Base-by-base conservation (phyloP, 2,113 vertebrate genomes). In the Manacus vitellinus region DNA sequence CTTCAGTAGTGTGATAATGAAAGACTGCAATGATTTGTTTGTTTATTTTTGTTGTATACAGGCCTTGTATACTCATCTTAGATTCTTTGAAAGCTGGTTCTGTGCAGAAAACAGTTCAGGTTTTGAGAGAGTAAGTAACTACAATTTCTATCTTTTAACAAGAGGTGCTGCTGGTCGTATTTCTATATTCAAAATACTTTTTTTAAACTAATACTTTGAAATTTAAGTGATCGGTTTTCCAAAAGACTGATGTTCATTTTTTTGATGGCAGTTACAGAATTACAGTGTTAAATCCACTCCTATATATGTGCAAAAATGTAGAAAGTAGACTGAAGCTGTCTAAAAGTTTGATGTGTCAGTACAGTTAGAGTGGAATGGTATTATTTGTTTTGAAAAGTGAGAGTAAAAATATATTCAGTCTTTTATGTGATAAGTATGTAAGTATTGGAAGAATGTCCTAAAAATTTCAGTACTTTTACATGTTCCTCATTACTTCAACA, bases 11-110 rank as follows among this genome's bases (percentile, higher is more conserved):
- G 16, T 86, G 12, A 23, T 83, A 62, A 39, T 73, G 54, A 55
- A 89, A 58, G 49, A 41, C 44, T 75, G 41, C 58, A 59, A 5
- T 88, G 7, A 70, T 83, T 47, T 94, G 55, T 70, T 89, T 37
- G 20, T 92, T 49, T 86, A 44, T 87, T 92, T 59, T 90, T 96
- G 19, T 81, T 96, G 27, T 95, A 49, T 93, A 43, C 91, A 99
- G 99, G 94, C 99, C 99, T 31, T 99, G 99, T 67, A 99, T 99
- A 97, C 99, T 99, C 33, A 98, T 99, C 93, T 98, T 99, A 89
- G 99, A 99, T 95, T 99, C 99, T 78, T 97, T 99, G 85, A 99
- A 99, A 98, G 97, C 98, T 24, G 98, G 98, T 90, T 98, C 98
- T 44, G 96, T 99, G 52, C 98, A 99, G 96, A 99, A 99, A 25